Conservation (phyloP, 2,888 invertebrate species). For the Agrypnus murinus region DNA sequence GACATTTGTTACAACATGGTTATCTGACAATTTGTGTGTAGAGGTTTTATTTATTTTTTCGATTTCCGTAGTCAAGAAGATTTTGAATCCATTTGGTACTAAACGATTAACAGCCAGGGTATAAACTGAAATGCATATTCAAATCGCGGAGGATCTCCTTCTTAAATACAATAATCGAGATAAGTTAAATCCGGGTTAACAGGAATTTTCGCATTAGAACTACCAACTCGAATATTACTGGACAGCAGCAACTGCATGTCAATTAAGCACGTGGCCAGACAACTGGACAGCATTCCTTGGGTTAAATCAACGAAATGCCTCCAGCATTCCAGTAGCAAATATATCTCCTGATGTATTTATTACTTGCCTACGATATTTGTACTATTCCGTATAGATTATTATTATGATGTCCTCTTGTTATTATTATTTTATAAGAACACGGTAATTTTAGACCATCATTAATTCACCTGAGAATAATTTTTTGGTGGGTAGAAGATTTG, state of each 20-base stretch:
- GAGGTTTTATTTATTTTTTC: background rate
- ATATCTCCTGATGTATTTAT: constrained; percentile 64
- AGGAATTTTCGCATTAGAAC: constrained; percentile 30
- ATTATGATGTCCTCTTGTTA: background rate
- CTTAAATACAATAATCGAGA: constrained; percentile 11
- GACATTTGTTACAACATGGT: constrained; percentile 25
- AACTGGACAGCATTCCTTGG: constrained; percentile 63
- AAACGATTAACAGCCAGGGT: no score
- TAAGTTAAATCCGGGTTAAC: constrained; percentile 25
- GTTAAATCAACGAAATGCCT: constrained; percentile 66
- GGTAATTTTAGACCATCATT: no score
- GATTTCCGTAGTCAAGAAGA: no score
- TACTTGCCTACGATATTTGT: constrained; percentile 47
- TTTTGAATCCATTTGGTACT: no score
- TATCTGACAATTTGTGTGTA: constrained; percentile 10
- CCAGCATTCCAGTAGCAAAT: constrained; percentile 61
- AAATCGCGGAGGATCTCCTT: constrained; percentile 12
- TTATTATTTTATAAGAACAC: no score
- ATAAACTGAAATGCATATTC: constrained; percentile 6
- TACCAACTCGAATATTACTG: constrained; percentile 28
- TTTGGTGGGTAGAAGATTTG: no score
- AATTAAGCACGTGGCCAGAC: constrained; percentile 61
- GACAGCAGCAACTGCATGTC: constrained; percentile 62
- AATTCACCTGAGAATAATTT: no score
- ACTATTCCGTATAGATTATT: constrained; percentile 31